Conservation (phyloP, 2,113 vertebrate species). For the Terrapene triunguis region DNA sequence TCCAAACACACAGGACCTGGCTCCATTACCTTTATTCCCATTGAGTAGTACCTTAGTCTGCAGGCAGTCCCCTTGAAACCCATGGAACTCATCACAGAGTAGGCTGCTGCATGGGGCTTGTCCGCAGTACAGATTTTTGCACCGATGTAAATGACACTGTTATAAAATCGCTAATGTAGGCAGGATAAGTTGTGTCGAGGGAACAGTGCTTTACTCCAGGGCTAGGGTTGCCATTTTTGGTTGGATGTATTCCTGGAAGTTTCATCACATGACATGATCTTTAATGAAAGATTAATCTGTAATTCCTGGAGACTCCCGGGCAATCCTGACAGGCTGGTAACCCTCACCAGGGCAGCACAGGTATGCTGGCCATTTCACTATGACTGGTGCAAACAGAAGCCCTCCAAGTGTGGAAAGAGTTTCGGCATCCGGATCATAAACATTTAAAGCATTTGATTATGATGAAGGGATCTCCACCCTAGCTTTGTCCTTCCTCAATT, state of each 20-base stretch:
- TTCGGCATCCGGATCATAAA: not conserved
- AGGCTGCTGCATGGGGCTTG: not conserved
- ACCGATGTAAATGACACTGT: not conserved
- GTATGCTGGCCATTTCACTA: not conserved
- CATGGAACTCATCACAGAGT: not conserved
- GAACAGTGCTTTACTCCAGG: not conserved
- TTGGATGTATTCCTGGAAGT: not conserved
- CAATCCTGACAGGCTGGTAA: not conserved
- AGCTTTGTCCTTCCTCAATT: not conserved
- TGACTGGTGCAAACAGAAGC: not conserved
- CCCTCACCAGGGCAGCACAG: not conserved
- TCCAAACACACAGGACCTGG: not conserved
- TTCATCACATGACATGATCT: not conserved
- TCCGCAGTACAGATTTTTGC: not conserved
- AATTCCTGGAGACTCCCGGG: not conserved
- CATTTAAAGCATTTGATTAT: not conserved
- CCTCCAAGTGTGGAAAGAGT: not conserved
- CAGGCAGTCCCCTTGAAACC: not conserved
- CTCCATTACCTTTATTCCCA: not conserved
- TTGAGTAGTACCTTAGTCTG: not conserved
- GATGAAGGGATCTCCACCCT: not conserved
- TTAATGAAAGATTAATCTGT: not conserved
- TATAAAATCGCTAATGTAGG: not conserved
- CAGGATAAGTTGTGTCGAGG: fast-evolving
- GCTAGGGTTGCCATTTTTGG: not conserved